Base-by-base conservation (phyloP, 2,113 vertebrate species). In the Amphiprion percula region DNA sequence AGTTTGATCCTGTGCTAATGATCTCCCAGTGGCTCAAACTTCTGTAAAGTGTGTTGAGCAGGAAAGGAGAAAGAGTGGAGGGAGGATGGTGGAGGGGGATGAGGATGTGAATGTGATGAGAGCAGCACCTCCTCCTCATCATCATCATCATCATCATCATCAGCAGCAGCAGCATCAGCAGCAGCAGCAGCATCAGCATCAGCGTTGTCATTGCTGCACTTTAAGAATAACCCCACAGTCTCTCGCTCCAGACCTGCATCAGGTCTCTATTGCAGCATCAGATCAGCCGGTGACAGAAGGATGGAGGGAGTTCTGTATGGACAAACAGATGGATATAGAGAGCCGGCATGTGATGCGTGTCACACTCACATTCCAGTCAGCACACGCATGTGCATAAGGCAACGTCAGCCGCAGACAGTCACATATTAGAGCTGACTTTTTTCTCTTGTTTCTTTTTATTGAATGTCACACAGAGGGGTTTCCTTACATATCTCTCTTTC, bases 1-100 rank as follows among this genome's bases (percentile, higher is more conserved):
- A 79, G 90, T 91, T 91, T 93, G 87, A 92, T 93, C 87, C 85
- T 84, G 81, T 89, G 83, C 89, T 92, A 93, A 93, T 92, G 89
- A 93, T 91, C 88, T 93, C 90, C 90, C 90, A 89, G 89, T 90
- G 89, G 90, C 78, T 92, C 84, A 85, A 83, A 91, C 88, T 89
- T 89, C 86, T 87, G 77, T 80, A 82, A 85, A 88, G 90, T 76
- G 79, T 83, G 79, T 70, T 74, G 80, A 86, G 80, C 70, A 86
- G 78, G 71, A 68, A 74, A 30, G 24, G 62, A 86, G 84, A 68
- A 24, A 65, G 70, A 44, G 60, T 33, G 79, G 75, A 60, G 5
- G 10, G 39, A 52, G 65, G 33, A n/a, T 28, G 8, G 39, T 15
- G 63, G n/a, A 41, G 26, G 5, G 37, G 47, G 74, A 47, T 8